phyloP scores from a whole-genome alignment of 2,113 vertebrate species.

The Ophthalmolycus amberensis region DNA sequence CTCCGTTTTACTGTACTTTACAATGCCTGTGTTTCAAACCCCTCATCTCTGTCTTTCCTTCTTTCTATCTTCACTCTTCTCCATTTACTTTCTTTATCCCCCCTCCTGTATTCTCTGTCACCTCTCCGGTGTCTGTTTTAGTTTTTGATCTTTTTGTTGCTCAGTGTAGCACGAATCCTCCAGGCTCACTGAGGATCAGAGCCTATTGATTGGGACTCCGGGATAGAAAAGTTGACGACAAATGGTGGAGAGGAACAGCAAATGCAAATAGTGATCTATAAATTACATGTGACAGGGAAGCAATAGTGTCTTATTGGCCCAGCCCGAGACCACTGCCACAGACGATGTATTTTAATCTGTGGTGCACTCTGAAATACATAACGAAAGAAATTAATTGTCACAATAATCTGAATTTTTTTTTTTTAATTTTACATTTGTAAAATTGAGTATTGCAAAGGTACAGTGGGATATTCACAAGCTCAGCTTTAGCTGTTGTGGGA shows the following conservation, averaged over 20 bases:
- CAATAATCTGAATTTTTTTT: conserved; percentile 3
- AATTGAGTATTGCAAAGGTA: conserved; percentile 20
- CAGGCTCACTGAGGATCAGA: conserved; percentile 83
- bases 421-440: neutral
- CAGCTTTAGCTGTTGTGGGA: conserved; percentile 46
- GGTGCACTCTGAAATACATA: conserved; percentile 74
- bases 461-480: conserved; percentile 48
- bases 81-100: conserved; percentile 10
- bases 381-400: conserved; percentile 63
- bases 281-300: conserved; percentile 97
- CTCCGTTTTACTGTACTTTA: conserved; percentile 71
- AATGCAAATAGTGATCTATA: conserved; percentile 95
- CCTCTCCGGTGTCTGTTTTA: conserved; percentile 48
- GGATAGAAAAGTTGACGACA: conserved; percentile 86
- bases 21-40: conserved; percentile 54
- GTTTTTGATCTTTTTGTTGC: conserved; percentile 39
- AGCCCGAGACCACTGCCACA: conserved; percentile 89
- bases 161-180: conserved; percentile 60
- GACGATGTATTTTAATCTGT: conserved; percentile 90
- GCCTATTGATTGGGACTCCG: conserved; percentile 89
- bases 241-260: conserved; percentile 86
- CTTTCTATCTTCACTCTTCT: conserved; percentile 29
- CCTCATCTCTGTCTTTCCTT: conserved; percentile 29
- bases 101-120: conserved; percentile 6
- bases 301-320: conserved; percentile 91